Evolutionary conservation across 2,797 vertebrate species (phyloP), one percentile per base, ranked within the genome.

Genomic region (Steatocranus sp.): DNA sequence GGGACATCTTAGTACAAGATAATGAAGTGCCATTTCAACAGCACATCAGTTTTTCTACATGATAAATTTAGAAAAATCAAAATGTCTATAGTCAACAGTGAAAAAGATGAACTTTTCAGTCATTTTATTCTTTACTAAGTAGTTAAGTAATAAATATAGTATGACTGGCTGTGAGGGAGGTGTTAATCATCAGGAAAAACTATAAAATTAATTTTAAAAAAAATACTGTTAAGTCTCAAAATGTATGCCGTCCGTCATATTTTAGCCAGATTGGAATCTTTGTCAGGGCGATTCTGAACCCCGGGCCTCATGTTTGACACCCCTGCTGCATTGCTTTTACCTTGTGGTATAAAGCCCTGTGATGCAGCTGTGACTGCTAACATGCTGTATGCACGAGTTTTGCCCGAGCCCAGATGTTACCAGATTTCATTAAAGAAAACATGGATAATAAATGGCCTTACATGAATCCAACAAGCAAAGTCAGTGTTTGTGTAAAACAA

Each of bases 141-240:
- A 58, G 5, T 32, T 58, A 32, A 32, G 30, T 58, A 58, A 58
- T 34, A 58, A 11, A 32, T 58, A 34, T 34, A 34, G 17, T 58
- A n/a, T 34, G 17, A 7, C 1, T 58, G 17, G 30, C 2, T 58
- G 56, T 11, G 56, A 58, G 56, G 10, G 30, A 58, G 6, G 17
- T 34, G 27, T 11, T 34, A 34, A n/a, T n/a, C n/a, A 34, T 58
- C 30, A 11, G 56, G 0, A 34, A 34, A 58, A 58, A 58, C 17
- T 58, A 0, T 61, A 6, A 7, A n/a, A 34, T n/a, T 61, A 11
- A 34, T 58, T 3, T 0, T 2, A 54, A 27, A 25, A 8, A 30
- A 1, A 18, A 58, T n/a, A 34, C 6, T n/a, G 56, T 58, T 58
- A 11, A 27, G 17, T 34, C 30, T 61, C n/a, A n/a, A 61, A 34